Base-by-base conservation (phyloP, 2,888 invertebrate genomes). In the Hemistola chrysoprasaria region DNA sequence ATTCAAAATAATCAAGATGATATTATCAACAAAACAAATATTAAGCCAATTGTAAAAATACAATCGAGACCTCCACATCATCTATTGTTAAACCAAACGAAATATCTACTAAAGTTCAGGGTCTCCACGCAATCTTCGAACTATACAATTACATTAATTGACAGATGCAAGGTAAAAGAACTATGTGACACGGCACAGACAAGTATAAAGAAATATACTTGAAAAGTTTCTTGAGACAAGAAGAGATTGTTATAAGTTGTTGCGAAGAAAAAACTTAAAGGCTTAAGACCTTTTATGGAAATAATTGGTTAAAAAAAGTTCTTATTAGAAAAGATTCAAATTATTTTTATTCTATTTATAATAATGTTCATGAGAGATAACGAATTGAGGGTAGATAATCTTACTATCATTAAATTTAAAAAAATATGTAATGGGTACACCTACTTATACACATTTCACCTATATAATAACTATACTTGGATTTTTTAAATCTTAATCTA, bases 21-120 rank as follows among this genome's bases (percentile, higher is more conserved):
- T 44, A 39, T 21, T 27, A 44, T 34, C 30, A 8, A 31, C 23
- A 34, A 44, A 38, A 38, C 34, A 26, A 44, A 44, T 44, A 35
- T 39, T 42, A 35, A 39, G 34, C 16, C 43, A 44, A 39, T 44
- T 39, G 43, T 39, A 33, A 21, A 35, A 30, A 38, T 43, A 34
- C 26, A 30, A 25, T 38, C 38, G 23, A 48, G 47, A 40, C 38
- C 47, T 50, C 47, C 40, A 44, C 44, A 53, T 50, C 47, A 46
- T 32, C 43, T 43, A 47, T 53, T 53, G 50, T 50, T 50, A 44
- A 43, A 46, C 50, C 47, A 46, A 46, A 46, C 47, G 40, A 43
- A 43, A 44, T 40, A 46, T 40, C 40, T 36, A 22, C 44, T 26
- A 54, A 51, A 51, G 54, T 54, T 54, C 54, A 54, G 34, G 54